A percentile compares a stretch with the other conserved stretches of the same genome.
Conservation (phyloP, 2,797 vertebrate genomes). For the Gambelia wislizenii region DNA sequence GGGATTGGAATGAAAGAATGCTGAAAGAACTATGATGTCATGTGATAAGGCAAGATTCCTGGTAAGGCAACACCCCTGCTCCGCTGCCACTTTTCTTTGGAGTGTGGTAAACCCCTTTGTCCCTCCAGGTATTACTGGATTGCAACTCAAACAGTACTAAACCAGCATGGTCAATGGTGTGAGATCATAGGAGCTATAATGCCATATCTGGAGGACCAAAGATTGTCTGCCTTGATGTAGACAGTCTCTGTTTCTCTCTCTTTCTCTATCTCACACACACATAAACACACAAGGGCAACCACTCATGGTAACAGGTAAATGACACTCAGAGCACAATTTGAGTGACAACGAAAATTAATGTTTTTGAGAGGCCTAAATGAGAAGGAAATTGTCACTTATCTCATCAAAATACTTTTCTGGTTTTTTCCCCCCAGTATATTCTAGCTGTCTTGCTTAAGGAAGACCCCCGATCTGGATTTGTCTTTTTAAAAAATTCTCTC, state of each 20-base stretch:
- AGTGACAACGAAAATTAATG: not conserved
- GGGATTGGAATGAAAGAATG: too few species aligned
- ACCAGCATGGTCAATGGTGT: not conserved
- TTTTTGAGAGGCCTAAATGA: not conserved
- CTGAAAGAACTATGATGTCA: too few species aligned
- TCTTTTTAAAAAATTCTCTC: not conserved
- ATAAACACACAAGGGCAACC: not conserved
- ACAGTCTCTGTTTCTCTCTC: not conserved
- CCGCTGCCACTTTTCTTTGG: too few species aligned
- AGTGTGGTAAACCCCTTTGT: too few species aligned
- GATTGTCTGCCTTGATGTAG: not conserved
- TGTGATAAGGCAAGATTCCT: too few species aligned
- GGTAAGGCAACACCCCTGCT: too few species aligned
- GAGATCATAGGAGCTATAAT: not conserved
- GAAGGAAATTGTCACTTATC: not conserved
- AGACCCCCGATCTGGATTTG: not conserved
- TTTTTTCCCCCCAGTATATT: not conserved
- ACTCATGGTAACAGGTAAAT: not conserved
- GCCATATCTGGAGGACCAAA: not conserved
- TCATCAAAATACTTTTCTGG: not conserved
- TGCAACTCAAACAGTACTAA: not conserved
- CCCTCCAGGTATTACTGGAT: not conserved
- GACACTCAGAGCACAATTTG: not conserved
- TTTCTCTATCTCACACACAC: too few species aligned
- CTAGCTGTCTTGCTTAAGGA: not conserved